Percentiles rank a stretch among this genome's conserved stretches.
Conservation (phyloP, 53 echinoderm and acorn worm genomes). For the Crossaster papposus region DNA sequence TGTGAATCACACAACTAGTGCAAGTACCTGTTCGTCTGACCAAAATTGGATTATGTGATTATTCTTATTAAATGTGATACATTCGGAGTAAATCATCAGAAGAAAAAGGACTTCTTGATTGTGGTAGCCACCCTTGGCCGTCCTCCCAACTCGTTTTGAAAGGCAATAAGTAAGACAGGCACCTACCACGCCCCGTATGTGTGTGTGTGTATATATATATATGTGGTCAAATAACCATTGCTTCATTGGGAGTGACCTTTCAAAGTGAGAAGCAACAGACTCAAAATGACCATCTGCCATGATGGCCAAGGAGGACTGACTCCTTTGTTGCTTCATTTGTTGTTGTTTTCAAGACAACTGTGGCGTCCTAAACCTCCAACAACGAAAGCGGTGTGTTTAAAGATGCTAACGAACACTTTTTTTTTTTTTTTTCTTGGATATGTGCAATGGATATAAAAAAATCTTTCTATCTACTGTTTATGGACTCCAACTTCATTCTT, state of each 20-base stretch:
- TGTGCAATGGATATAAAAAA: conserved; percentile 53
- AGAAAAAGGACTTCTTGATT: not conserved
- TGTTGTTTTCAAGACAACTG: conserved; percentile 19
- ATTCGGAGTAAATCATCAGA: not conserved
- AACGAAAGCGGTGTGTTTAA: not conserved
- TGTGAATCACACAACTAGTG: conserved; percentile 59
- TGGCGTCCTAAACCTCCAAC: conserved; percentile 1
- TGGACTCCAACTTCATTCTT: conserved; percentile 14
- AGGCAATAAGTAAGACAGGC: not conserved
- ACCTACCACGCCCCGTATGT: not conserved
- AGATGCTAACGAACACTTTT: not conserved
- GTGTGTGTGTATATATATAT: not conserved
- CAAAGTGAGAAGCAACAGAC: conserved; percentile 7
- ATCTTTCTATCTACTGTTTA: conserved; percentile 45
- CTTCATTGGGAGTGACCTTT: conserved; percentile 3
- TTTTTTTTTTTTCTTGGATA: conserved; percentile 17
- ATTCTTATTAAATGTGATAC: not conserved
- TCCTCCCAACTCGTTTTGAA: not conserved
- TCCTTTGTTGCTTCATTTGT: conserved; percentile 12
- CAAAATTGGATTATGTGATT: conserved; percentile 51
- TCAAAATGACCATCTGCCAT: not conserved
- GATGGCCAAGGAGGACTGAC: conserved; percentile 16
- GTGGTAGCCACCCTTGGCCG: not conserved
- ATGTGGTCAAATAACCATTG: not conserved
- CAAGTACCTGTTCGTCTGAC: conserved; percentile 53